Base-by-base conservation (phyloP, 2,113 vertebrate genomes). In the Dissostichus mawsoni region DNA sequence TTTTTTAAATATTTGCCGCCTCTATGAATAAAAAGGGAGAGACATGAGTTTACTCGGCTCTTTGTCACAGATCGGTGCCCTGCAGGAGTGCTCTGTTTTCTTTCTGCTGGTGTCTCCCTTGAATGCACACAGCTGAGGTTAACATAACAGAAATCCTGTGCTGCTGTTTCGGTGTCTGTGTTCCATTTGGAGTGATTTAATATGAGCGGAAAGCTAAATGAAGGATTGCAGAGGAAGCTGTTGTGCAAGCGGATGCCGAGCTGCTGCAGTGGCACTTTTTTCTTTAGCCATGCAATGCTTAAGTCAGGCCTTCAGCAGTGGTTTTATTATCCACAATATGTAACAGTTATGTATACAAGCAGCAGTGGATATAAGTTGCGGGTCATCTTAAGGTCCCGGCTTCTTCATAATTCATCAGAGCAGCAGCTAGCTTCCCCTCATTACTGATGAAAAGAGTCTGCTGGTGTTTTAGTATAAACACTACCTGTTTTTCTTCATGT, bases 281-380 rank as follows among this genome's bases (percentile, higher is more conserved):
- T 2, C 25, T 52, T 33, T 59, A 41, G 17, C 36, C 14, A 20
- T 53, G 45, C 56, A 13, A 25, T 67, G 75, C 84, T 81, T 87
- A 81, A 86, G 67, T 84, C 86, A 87, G 73, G 74, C 52, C 53
- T 81, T 82, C 82, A 78, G 68, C 44, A 25, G 53, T 5, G 67
- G 52, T 73, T 82, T 82, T 71, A 73, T 81, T 81, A 88, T 86
- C 79, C 68, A 57, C 76, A 76, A 69, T 73, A 69, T 77, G 81
- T n/a, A n/a, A n/a, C n/a, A n/a, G n/a, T 85, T 87, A 51, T 53
- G 66, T 86, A 78, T 69, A 88, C 81, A 82, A 73, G 78, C 74
- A 55, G 76, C 76, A 36, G 59, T 51, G 55, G 76, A 85, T 80
- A 65, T 66, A 83, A 76, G 81, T 65, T 68, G 33, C 66, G 75